A percentile compares a stretch with the other conserved stretches of the same genome.
These are phyloP conservation scores for Eupithecia abbreviata DNA, from an alignment of 2,888 invertebrate species.

Conservation along the genomic window DNA sequence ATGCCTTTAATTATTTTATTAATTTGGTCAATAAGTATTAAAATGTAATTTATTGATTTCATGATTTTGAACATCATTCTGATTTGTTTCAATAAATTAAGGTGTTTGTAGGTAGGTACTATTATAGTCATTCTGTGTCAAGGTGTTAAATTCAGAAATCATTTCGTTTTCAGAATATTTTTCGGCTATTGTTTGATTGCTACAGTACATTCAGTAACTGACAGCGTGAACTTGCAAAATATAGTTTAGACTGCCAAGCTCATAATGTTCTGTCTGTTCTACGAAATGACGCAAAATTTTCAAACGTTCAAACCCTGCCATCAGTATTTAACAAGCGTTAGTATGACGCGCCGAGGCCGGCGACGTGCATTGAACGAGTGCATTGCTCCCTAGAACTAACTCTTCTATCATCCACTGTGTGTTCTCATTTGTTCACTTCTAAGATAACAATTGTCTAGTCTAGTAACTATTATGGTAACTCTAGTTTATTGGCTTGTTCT, in stretches of 20 bases:
- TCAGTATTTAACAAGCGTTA: constrained; percentile 42
- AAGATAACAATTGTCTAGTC: constrained; percentile 63
- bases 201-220: background rate
- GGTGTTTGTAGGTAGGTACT: background rate
- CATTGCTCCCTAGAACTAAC: constrained; percentile 60
- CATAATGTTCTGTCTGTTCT: background rate
- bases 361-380: constrained; percentile 58
- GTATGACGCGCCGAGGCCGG: constrained; percentile 61
- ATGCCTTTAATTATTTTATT: background rate
- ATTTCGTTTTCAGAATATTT: background rate
- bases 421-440: constrained; percentile 61
- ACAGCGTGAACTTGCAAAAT: background rate
- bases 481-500: constrained; percentile 25
- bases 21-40: background rate
- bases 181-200: background rate
- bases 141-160: background rate
- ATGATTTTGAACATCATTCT: background rate
- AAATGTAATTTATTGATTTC: background rate
- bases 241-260: background rate
- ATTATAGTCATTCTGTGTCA: background rate
- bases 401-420: constrained; percentile 37
- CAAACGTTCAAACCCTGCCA: constrained; percentile 29
- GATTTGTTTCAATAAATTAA: background rate
- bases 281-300: constrained; percentile 4
- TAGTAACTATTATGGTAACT: constrained; percentile 17